Evolutionary conservation across 2,888 invertebrate species (phyloP), one percentile per base, ranked within the genome.

Genomic region (Lymantria monacha): DNA sequence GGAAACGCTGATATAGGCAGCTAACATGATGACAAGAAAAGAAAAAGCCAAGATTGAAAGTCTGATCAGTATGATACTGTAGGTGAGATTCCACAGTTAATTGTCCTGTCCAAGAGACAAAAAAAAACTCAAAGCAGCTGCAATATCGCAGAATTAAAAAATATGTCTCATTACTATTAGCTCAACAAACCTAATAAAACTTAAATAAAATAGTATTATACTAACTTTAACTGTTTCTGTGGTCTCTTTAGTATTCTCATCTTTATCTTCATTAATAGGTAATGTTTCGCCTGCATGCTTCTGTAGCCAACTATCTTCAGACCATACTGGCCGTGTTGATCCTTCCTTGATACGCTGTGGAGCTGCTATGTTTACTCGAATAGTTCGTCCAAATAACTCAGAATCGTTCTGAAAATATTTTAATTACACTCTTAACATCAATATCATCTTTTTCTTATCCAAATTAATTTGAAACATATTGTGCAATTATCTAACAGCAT

Each of bases 261-360:
- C 67, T 14, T 63, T 76, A 3, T 84, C 83, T 51, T 88, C 86
- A n/a, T 81, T 85, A 0, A 92, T 85, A 11, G 94, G 90, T 10
- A 95, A 91, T 0, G 98, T 98, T 76, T 97, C 97, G 1, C 98
- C 98, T 0, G 98, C 98, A 91, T 99, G 98, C 77, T 98, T 96
- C 79, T 98, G 97, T n/a, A 99, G 85, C 99, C 99, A 99, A 46
- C 94, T 94, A 81, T 99, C 99, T 78, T 99, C 99, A 0, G 98
- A 96, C 99, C 99, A 99, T 1, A 99, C 98, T 1, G 98, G 97
- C 59, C 97, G 93, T 0, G 97, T 96, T 9, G 97, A 97, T 22
- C 98, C 98, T 90, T 99, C 99, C 81, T 98, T 98, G 48, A 98
- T 96, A 67, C 97, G 95, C 81, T 98, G 98, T 3, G 99, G 99